A percentile compares a stretch with the other conserved stretches of the same genome.
phyloP scores from a whole-genome alignment of 2,888 invertebrate genomes.

The Mycalesis mineus region DNA sequence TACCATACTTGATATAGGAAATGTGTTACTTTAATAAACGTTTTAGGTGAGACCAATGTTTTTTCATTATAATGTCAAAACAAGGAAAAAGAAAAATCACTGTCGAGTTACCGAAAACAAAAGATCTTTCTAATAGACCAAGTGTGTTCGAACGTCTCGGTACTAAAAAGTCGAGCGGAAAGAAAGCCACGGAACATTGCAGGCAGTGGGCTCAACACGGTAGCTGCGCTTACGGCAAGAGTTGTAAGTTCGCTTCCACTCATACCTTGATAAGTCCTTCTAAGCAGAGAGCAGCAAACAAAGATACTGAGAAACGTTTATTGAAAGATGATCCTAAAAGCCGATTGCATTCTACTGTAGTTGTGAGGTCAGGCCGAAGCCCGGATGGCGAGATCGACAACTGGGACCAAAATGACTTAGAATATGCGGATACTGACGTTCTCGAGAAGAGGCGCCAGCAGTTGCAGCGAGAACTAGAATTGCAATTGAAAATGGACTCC shows the following conservation, averaged over 20 bases:
- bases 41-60: constrained; percentile 64
- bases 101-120: constrained; percentile 84
- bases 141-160: constrained; percentile 91
- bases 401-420: constrained; percentile 88
- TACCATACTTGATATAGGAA: constrained; percentile 15
- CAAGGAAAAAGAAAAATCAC: constrained; percentile 88
- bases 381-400: constrained; percentile 84
- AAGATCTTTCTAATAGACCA: constrained; percentile 82
- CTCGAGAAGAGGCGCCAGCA: constrained; percentile 86
- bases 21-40: constrained; percentile 33
- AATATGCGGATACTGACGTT: constrained; percentile 88
- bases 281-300: constrained; percentile 83
- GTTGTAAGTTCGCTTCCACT: constrained; percentile 85
- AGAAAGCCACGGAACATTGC: constrained; percentile 82
- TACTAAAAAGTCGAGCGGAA: constrained; percentile 81
- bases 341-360: constrained; percentile 81
- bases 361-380: constrained; percentile 77
- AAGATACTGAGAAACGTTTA: constrained; percentile 77
- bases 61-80: constrained; percentile 76
- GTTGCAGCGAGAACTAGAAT: constrained; percentile 86
- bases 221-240: constrained; percentile 87
- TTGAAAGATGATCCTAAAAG: constrained; percentile 81
- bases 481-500: constrained; percentile 87
- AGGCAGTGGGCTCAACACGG: constrained; percentile 88
- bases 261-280: constrained; percentile 87